These are phyloP conservation scores for Mesorhabditis sp. DNA, from an alignment of 2,888 invertebrate genomes.

Conservation along the genomic window DNA sequence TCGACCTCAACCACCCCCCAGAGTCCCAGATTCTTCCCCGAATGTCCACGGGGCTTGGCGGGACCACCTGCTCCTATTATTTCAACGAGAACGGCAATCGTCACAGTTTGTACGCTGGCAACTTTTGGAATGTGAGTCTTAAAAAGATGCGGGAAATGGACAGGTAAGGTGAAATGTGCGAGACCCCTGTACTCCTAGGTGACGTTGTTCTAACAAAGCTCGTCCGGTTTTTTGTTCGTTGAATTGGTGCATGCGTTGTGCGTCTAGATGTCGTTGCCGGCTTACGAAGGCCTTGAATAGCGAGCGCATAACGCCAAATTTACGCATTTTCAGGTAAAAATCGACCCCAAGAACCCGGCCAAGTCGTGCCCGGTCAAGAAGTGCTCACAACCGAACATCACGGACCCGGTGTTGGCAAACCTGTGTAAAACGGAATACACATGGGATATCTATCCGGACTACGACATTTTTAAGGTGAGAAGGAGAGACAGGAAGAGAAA, in stretches of 20 bases:
- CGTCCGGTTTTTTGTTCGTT: too few relatives aligned
- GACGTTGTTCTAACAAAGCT: too few relatives aligned
- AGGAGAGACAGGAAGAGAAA: not conserved
- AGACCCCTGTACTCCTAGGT: too few relatives aligned
- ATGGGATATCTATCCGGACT: slow-evolving; percentile 50
- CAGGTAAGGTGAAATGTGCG: not conserved
- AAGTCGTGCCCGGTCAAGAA: slow-evolving; percentile 46
- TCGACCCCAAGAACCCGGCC: slow-evolving; percentile 12
- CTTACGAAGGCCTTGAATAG: too few relatives aligned
- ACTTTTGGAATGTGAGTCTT: slow-evolving; percentile 39
- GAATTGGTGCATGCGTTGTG: too few relatives aligned
- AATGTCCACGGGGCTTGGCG: slow-evolving; percentile 45
- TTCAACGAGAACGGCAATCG: slow-evolving; percentile 42
- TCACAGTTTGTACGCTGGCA: slow-evolving; percentile 49
- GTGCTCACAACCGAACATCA: slow-evolving; percentile 26
- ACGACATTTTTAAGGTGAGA: slow-evolving; percentile 45
- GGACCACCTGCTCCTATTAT: slow-evolving; percentile 52
- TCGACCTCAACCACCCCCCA: slow-evolving; percentile 42
- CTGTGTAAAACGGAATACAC: slow-evolving; percentile 47
- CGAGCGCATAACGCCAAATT: not conserved
- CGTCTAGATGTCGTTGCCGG: too few relatives aligned
- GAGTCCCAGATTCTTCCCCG: slow-evolving; percentile 26
- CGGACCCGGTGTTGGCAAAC: slow-evolving; percentile 27
- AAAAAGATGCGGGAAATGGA: not conserved
- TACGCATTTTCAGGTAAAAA: not conserved